Base-by-base conservation (phyloP, 1,140 invertebrate species). In the Caenorhabditis elegans region DNA sequence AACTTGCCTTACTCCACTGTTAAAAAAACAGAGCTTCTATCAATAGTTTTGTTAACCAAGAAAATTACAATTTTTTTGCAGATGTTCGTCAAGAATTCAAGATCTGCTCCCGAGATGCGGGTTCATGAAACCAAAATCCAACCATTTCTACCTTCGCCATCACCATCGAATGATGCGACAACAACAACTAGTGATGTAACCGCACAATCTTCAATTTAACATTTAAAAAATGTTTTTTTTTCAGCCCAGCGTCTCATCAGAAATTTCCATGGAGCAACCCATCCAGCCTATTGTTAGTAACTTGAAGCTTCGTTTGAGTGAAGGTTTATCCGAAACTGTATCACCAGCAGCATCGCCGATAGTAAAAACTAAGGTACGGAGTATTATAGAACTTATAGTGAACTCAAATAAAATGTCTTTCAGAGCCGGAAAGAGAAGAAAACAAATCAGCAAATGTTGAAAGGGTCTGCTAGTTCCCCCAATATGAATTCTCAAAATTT, bases 161-260 rank as follows among this genome's bases (percentile, higher is more conserved):
- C 60, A 39, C 60, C 60, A 70, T 70, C 60, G 0, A 70, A 70
- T 22, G 60, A 70, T 39, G 60, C 60, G 10, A 70, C 60, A 39
- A 70, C 60, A 70, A 70, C 60, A 13, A 70, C 60, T n/a, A 70
- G 60, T 13, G 60, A 70, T 70, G 60, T 70, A 34, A 8, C 5
- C 39, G 19, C 3, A 34, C 1, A 43, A 28, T 17, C 22, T 70
- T 2, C 3, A 43, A 70, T 17, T n/a, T 8, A 31, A 70, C 36
- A 34, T 31, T n/a, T 11, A 19, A 8, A 43, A 31, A 22, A 70
- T 70, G 34, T 70, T 70, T 39, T 22, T 34, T 39, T 70, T 70
- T 70, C n/a, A 70, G 60, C 60, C 60, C 0, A 70, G 60, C 13
- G 60, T 70, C n/a, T 70, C 60, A 19, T 70, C 60, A 2, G 60